These are phyloP conservation scores for Eriosoma lanigerum DNA, from an alignment of 1,140 invertebrate genomes.

Conservation along the genomic window DNA sequence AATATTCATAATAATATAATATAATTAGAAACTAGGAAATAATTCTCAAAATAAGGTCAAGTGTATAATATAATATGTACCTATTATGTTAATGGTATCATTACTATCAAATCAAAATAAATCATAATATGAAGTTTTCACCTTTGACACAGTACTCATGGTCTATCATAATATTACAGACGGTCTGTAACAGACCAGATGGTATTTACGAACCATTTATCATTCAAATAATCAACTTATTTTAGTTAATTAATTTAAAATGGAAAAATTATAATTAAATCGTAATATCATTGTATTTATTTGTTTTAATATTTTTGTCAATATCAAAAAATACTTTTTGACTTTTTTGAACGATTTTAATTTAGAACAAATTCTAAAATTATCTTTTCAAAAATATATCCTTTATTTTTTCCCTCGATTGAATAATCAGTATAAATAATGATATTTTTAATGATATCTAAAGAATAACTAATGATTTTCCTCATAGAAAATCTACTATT, in stretches of 20 bases:
- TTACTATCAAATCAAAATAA: slow-evolving; percentile 20
- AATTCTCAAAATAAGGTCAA: no score
- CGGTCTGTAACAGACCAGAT: slow-evolving; percentile 21
- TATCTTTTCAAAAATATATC: neutral
- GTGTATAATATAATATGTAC: no score
- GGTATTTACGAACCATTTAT: slow-evolving; percentile 34
- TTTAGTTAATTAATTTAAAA: neutral
- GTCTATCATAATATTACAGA: slow-evolving; percentile 23
- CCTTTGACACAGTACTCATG: neutral
- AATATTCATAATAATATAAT: no score
- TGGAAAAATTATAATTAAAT: slow-evolving; percentile 12
- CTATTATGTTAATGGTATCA: neutral
- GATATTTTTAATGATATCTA: neutral
- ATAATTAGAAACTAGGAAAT: no score
- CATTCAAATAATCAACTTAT: slow-evolving; percentile 19
- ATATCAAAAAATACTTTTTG: neutral
- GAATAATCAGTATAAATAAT: neutral
- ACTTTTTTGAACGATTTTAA: slow-evolving; percentile 5
- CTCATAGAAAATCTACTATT: no score
- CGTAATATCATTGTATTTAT: neutral
- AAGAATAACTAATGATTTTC: no score
- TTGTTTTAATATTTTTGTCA: neutral
- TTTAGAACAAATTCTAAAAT: no score
- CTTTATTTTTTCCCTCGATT: neutral
- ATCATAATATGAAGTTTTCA: slow-evolving; percentile 22